Conservation (phyloP, 2,113 vertebrate genomes). For the Malurus melanocephalus region DNA sequence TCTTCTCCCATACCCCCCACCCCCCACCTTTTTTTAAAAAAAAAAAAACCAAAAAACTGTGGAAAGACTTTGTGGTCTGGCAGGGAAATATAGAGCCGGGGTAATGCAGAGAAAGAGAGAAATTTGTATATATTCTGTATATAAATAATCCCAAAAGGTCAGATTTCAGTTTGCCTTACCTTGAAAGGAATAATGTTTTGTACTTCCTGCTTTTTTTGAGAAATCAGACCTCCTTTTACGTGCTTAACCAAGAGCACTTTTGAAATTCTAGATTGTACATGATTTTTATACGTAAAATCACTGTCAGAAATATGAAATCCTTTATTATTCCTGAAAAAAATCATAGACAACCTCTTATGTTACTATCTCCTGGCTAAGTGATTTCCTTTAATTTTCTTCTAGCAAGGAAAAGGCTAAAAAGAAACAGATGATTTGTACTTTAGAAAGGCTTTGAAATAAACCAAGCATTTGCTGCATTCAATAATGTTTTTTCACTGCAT, state of each 20-base stretch:
- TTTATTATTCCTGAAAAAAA: neutral
- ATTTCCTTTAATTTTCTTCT: neutral
- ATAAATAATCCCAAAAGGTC: neutral
- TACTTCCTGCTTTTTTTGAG: neutral
- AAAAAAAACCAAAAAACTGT: too few species aligned
- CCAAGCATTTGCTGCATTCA: neutral
- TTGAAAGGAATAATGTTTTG: neutral
- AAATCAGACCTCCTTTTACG: neutral
- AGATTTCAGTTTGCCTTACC: neutral
- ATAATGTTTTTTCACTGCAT: neutral
- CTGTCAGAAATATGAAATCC: neutral
- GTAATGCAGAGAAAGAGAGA: neutral
- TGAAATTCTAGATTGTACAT: neutral
- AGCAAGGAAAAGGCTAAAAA: neutral
- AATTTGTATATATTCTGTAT: neutral
- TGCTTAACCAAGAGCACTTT: neutral
- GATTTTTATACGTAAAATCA: neutral
- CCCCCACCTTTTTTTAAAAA: neutral
- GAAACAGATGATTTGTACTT: neutral
- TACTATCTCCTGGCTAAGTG: neutral
- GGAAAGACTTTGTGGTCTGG: neutral
- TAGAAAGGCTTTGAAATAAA: slow-evolving; percentile 18
- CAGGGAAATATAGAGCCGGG: neutral
- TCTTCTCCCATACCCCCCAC: too few species aligned
- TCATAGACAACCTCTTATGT: neutral